Base-by-base conservation (phyloP, 2,888 invertebrate species). In the Chrysolina haemoptera region DNA sequence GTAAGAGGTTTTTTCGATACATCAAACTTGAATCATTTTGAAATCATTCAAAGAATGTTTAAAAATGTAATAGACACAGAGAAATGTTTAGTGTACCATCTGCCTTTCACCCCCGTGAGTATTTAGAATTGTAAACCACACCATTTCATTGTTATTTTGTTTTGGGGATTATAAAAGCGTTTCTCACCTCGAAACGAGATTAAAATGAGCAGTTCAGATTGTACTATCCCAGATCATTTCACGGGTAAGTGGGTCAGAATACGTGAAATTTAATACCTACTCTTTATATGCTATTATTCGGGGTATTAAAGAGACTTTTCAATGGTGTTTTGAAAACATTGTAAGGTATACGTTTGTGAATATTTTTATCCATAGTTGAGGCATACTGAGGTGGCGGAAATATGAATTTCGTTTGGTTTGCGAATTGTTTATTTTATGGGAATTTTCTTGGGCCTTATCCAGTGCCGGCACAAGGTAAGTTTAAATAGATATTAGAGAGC, bases 121-220 rank as follows among this genome's bases (percentile, higher is more conserved):
- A 27, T 65, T 63, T 46, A 48, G 9, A 50, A 50, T 66, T 27
- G 27, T 50, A n/a, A 63, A 20, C 63, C 50, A 50, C 14, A 66
- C 50, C 66, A 50, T 50, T 27, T 11, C 67, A 67, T 67, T 67
- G 67, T 67, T 53, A 53, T 79, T 78, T 78, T 77, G 79, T 78
- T 75, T 74, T 62, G 76, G 73, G 75, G 79, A 80, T 81, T 80
- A 81, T 70, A 48, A 73, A 76, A 73, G 78, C 79, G 71, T 77
- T 82, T 82, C 82, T 80, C 82, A 81, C 82, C 82, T 81, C 74
- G 76, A 63, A 73, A 77, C 77, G 73, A 79, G 82, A 82, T 82
- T 82, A 82, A 82, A 82, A 81, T 81, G 82, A 82, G 80, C 82
- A 82, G 75, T 76, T 69, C 62, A 43, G 43, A 59, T 71, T 72